A percentile compares a stretch with the other conserved stretches of the same genome.
Evolutionary conservation across 1,140 invertebrate genomes (phyloP).

Genomic region (Stegodyphus mimosarum): DNA sequence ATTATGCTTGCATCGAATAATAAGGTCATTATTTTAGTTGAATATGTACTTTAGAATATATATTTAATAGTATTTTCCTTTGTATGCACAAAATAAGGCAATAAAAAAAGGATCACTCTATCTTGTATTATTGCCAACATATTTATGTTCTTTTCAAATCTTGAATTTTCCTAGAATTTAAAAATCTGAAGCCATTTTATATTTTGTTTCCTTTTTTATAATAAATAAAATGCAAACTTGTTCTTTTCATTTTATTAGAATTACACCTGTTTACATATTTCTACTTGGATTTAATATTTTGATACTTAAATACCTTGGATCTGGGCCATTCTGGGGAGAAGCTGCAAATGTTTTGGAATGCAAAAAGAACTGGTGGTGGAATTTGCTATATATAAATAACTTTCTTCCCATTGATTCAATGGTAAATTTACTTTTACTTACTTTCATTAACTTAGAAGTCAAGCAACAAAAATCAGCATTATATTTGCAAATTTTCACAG

Average conservation of each 20-base stretch:
- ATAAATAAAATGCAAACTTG: not conserved
- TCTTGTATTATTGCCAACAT: not conserved
- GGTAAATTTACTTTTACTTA: slow-evolving; percentile 17
- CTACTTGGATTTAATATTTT: slow-evolving; percentile 62
- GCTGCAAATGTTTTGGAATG: slow-evolving; percentile 59
- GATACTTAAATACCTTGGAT: slow-evolving; percentile 61
- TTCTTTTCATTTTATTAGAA: slow-evolving; percentile 24
- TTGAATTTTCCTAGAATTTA: not conserved
- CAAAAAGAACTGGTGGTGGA: slow-evolving; percentile 65
- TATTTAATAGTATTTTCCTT: not conserved
- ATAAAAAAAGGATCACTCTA: not conserved
- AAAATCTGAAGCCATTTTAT: not conserved
- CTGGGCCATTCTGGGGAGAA: slow-evolving; percentile 63
- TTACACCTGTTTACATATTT: slow-evolving; percentile 63
- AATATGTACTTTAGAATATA: not conserved
- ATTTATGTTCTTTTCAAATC: not conserved
- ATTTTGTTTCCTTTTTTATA: not conserved
- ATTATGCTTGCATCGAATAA: slow-evolving; percentile 32
- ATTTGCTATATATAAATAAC: slow-evolving; percentile 65
- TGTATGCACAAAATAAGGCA: slow-evolving; percentile 55
- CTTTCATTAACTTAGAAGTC: no score
- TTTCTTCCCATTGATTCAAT: slow-evolving; percentile 59
- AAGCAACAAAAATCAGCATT: no score
- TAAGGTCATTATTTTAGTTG: slow-evolving; percentile 12
- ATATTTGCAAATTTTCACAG: no score